These are phyloP conservation scores for Nemurella pictetii DNA, from an alignment of 2,888 invertebrate species.

Conservation along the genomic window DNA sequence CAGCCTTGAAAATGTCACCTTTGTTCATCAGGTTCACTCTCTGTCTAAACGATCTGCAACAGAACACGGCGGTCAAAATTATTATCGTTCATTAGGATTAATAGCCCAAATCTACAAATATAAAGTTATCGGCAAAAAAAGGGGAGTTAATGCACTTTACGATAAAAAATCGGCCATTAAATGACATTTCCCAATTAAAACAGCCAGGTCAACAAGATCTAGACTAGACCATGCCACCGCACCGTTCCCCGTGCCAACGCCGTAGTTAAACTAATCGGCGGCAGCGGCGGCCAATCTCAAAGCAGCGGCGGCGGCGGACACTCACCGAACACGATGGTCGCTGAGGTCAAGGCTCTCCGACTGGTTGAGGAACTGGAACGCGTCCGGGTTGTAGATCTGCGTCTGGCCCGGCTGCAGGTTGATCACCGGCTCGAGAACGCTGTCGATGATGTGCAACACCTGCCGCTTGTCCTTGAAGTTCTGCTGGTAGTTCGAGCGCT, in stretches of 20 bases:
- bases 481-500: slow-evolving; percentile 64
- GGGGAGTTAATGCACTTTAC: no score
- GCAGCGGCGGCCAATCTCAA: not conserved
- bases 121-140: no score
- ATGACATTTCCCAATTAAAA: no score
- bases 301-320: not conserved
- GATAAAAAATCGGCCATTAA: no score
- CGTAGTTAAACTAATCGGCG: not conserved
- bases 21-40: slow-evolving; percentile 73
- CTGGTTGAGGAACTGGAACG: slow-evolving; percentile 75
- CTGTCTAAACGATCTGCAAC: slow-evolving; percentile 70
- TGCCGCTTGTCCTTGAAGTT: slow-evolving; percentile 59
- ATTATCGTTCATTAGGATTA: no score
- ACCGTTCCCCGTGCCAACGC: no score
- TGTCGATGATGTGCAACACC: slow-evolving; percentile 87
- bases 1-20: slow-evolving; percentile 73
- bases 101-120: no score
- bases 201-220: no score
- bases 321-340: slow-evolving; percentile 70
- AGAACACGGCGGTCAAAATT: slow-evolving; percentile 37
- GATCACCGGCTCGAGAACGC: slow-evolving; percentile 76
- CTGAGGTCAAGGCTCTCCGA: slow-evolving; percentile 77
- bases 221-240: no score
- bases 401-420: slow-evolving; percentile 59
- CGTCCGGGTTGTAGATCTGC: slow-evolving; percentile 77